phyloP scores from a whole-genome alignment of 2,888 invertebrate species.

The Coelopa pilipes region DNA sequence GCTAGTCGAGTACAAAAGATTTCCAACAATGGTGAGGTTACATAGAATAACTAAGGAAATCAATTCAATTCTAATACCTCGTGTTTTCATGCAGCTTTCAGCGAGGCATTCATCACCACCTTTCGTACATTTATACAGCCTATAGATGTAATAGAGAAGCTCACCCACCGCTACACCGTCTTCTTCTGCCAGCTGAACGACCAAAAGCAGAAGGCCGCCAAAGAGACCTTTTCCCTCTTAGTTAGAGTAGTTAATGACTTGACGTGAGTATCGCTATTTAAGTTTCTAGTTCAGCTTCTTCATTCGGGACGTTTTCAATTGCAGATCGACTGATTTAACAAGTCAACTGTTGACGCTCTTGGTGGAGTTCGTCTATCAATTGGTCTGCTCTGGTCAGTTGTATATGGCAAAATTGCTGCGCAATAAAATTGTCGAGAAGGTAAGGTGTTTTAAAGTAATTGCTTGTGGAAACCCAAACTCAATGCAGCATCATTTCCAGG shows the following conservation, averaged over 20 bases:
- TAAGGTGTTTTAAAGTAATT: conserved; percentile 31
- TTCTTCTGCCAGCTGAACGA: conserved; percentile 78
- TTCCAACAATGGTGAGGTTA: conserved; percentile 60
- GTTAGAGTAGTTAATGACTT: conserved; percentile 95
- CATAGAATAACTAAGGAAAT: conserved; percentile 11
- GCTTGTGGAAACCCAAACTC: neutral
- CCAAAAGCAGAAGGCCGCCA: conserved; percentile 79
- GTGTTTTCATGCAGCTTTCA: conserved; percentile 57
- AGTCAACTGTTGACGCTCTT: conserved; percentile 82
- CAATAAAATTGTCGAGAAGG: conserved; percentile 91
- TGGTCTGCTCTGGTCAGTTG: conserved; percentile 91
- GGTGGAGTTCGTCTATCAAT: conserved; percentile 93
- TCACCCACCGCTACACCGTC: conserved; percentile 74
- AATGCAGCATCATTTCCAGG: conserved; percentile 45
- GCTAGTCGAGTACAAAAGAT: conserved; percentile 92
- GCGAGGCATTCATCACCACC: conserved; percentile 97
- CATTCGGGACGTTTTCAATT: neutral
- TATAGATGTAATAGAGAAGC: conserved; percentile 83
- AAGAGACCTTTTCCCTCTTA: conserved; percentile 90
- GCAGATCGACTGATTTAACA: conserved; percentile 86
- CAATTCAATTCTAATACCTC: conserved; percentile 27
- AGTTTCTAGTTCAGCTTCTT: neutral
- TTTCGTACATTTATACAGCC: conserved; percentile 96
- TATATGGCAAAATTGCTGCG: conserved; percentile 90
- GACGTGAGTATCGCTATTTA: conserved; percentile 77